Evolutionary conservation across 2,113 vertebrate genomes (phyloP).

Genomic region (Cheirogaleus medius): DNA sequence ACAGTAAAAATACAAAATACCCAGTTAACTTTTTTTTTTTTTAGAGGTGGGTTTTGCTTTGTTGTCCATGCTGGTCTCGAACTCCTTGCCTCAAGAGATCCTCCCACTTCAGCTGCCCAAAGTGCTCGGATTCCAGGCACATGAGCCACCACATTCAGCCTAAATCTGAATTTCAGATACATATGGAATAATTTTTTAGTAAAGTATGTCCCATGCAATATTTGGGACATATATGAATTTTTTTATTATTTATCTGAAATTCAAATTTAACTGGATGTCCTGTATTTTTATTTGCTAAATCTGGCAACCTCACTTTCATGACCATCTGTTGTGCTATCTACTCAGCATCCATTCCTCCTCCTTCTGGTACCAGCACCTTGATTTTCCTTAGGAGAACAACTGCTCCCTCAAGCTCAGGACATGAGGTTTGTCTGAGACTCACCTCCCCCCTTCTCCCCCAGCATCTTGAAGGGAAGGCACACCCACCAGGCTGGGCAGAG

Average conservation of each 20-base stretch:
- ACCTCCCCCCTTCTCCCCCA: neutral
- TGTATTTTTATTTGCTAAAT: neutral
- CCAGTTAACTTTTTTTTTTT: neutral
- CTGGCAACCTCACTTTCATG: neutral
- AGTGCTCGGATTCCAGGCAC: too few relatives aligned
- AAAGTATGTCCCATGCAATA: neutral
- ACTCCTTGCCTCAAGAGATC: too few relatives aligned
- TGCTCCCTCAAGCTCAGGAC: neutral
- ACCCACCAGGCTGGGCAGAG: neutral
- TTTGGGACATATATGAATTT: neutral
- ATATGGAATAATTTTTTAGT: neutral
- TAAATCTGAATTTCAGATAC: neutral
- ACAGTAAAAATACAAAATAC: neutral
- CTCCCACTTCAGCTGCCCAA: too few relatives aligned
- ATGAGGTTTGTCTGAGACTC: neutral
- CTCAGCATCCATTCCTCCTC: neutral
- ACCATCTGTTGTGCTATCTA: neutral
- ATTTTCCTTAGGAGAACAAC: neutral
- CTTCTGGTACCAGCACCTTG: neutral
- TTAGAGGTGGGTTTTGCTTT: too few relatives aligned
- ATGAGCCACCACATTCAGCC: too few relatives aligned
- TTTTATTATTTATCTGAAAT: slow-evolving; percentile 10
- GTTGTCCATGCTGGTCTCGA: too few relatives aligned
- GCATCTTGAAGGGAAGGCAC: neutral
- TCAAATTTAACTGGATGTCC: neutral